Conservation (phyloP, 2,888 invertebrate species). For the Baronia brevicornis region DNA sequence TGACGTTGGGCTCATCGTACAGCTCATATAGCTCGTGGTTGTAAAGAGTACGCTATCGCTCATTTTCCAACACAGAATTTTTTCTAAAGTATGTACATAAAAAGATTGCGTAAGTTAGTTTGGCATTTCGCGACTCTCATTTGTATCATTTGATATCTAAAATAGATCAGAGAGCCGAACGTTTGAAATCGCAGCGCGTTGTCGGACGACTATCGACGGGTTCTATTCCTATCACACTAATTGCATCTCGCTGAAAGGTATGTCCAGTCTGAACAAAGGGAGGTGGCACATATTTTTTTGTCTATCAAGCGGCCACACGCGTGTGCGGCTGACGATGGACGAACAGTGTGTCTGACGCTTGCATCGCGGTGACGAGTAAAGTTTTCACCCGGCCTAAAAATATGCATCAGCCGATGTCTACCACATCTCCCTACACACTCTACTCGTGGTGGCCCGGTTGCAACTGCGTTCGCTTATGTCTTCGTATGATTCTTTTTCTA, state of each 20-base stretch:
- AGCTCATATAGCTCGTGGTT: too few species aligned
- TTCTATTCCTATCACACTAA: slow-evolving; percentile 70
- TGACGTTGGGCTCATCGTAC: too few species aligned
- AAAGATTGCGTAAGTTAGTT: slow-evolving; percentile 35
- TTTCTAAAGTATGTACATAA: slow-evolving; percentile 26
- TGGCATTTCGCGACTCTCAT: slow-evolving; percentile 32
- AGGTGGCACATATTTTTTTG: slow-evolving; percentile 70
- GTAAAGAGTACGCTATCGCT: too few species aligned
- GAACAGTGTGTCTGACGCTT: slow-evolving; percentile 57
- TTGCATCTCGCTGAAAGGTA: slow-evolving; percentile 75
- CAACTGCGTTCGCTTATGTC: slow-evolving; percentile 16
- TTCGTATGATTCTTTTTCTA: too few species aligned
- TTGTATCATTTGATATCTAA: slow-evolving; percentile 66
- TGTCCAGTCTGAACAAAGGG: slow-evolving; percentile 73
- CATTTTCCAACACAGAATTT: slow-evolving; percentile 8
- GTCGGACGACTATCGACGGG: slow-evolving; percentile 61
- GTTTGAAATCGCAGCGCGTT: slow-evolving; percentile 62
- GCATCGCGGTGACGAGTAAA: slow-evolving; percentile 61
- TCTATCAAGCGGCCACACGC: slow-evolving; percentile 68
- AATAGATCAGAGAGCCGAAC: slow-evolving; percentile 69
- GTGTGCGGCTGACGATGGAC: slow-evolving; percentile 53
- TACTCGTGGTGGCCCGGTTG: slow-evolving; percentile 10
- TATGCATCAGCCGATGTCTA: slow-evolving; percentile 31
- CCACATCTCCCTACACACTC: slow-evolving; percentile 1
- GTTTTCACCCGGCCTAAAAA: slow-evolving; percentile 71